phyloP scores from a whole-genome alignment of 2,888 invertebrate genomes.

The Megastigmus dorsalis region DNA sequence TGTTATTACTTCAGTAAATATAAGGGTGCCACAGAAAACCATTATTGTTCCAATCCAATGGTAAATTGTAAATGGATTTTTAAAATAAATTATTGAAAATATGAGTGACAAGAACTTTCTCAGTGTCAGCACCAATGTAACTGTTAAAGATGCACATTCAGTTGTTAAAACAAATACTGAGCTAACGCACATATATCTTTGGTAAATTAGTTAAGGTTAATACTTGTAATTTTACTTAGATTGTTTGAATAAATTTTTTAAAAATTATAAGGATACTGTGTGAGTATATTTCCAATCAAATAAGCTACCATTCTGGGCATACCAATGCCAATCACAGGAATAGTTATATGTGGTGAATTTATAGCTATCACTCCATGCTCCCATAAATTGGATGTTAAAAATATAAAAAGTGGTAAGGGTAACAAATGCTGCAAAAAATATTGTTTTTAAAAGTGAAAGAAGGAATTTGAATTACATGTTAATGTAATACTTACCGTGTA shows the following conservation, averaged over 20 bases:
- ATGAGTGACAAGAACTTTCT: constrained; percentile 95
- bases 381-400: constrained; percentile 85
- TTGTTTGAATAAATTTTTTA: not conserved
- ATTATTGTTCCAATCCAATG: constrained; percentile 94
- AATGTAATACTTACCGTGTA: constrained; percentile 79
- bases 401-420: constrained; percentile 91
- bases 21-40: constrained; percentile 94
- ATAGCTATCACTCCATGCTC: constrained; percentile 85
- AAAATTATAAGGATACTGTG: constrained; percentile 83
- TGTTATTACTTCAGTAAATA: constrained; percentile 89
- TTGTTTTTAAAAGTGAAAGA: constrained; percentile 42
- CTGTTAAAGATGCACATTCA: constrained; percentile 94
- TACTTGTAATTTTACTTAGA: not conserved
- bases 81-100: constrained; percentile 96
- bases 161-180: constrained; percentile 96
- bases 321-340: constrained; percentile 79
- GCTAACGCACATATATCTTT: constrained; percentile 91
- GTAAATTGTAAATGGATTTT: constrained; percentile 92
- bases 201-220: constrained; percentile 61
- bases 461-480: not conserved
- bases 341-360: constrained; percentile 77
- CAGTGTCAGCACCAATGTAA: constrained; percentile 95
- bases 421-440: constrained; percentile 84
- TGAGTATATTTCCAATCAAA: constrained; percentile 87
- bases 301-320: constrained; percentile 87